These are phyloP conservation scores for Pristis pectinata DNA, from an alignment of 2,797 vertebrate genomes.

Conservation along the genomic window DNA sequence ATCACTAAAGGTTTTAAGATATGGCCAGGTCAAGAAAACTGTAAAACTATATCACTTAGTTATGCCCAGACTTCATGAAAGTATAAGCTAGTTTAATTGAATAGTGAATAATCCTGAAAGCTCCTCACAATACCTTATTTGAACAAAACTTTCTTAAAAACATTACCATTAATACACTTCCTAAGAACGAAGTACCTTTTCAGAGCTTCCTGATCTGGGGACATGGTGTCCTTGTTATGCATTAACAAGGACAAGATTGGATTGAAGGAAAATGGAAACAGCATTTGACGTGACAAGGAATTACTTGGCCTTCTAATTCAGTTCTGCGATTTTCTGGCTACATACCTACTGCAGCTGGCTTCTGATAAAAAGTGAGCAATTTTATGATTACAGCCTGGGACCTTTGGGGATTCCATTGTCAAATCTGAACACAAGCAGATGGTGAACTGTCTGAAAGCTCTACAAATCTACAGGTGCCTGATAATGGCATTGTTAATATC, in stretches of 20 bases:
- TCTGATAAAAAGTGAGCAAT: not conserved
- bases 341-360: not conserved
- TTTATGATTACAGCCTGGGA: not conserved
- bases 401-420: constrained; percentile 1
- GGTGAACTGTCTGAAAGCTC: not conserved
- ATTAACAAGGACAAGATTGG: not conserved
- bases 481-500: not conserved
- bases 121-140: not conserved
- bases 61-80: not conserved
- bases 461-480: not conserved
- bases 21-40: too few species aligned
- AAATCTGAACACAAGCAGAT: constrained; percentile 3
- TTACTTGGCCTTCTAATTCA: not conserved
- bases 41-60: not conserved
- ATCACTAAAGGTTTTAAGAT: not conserved
- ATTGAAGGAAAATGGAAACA: not conserved
- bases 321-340: not conserved
- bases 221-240: not conserved
- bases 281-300: not conserved
- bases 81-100: not conserved
- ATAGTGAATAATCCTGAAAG: not conserved
- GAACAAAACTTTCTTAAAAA: not conserved
- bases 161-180: not conserved
- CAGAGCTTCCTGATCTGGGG: not conserved
- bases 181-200: not conserved